Evolutionary conservation across 2,113 vertebrate species (phyloP), one percentile per base, ranked within the genome.

Genomic region (Clarias magur): DNA sequence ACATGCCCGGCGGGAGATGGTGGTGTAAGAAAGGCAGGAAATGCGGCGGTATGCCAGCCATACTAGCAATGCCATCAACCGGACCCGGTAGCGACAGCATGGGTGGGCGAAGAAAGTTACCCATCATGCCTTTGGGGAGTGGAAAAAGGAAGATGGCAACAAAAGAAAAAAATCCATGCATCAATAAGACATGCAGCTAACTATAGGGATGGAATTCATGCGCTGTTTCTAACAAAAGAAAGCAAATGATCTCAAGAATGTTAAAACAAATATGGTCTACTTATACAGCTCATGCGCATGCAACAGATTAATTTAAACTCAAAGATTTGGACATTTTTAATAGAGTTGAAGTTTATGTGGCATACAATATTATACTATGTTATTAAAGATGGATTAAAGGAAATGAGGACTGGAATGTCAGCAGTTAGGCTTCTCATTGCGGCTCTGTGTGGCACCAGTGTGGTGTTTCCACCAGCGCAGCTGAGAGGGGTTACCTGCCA

Each of bases 31-130:
- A 94, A 91, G 93, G 90, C 94, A 96, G 97, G 95, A 95, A 96
- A 97, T 97, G 96, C 95, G 95, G 95, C 93, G 96, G 96, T 95
- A 97, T 97, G 96, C 95, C 96, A 96, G 96, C 94, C 96, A 98
- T 96, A 96, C 96, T 97, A 97, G 97, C 93, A 97, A 97, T 96
- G 96, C 96, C 96, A 95, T 97, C 96, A 96, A 96, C 93, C 94
- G 95, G 94, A 95, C 95, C 96, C 95, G 95, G 96, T 93, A 93
- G 95, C 94, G 95, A 96, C 93, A 96, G 95, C 96, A 97, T 96
- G 95, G 95, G 95, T 94, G 96, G 95, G 93, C 95, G 94, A 96
- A 96, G 94, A 96, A 96, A 97, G 95, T 95, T 96, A 96, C 96
- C 96, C 95, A 97, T 96, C 96, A 97, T 96, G 97, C 96, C 97